phyloP scores from a whole-genome alignment of 1,140 invertebrate genomes.

The Drosophila repleta region DNA sequence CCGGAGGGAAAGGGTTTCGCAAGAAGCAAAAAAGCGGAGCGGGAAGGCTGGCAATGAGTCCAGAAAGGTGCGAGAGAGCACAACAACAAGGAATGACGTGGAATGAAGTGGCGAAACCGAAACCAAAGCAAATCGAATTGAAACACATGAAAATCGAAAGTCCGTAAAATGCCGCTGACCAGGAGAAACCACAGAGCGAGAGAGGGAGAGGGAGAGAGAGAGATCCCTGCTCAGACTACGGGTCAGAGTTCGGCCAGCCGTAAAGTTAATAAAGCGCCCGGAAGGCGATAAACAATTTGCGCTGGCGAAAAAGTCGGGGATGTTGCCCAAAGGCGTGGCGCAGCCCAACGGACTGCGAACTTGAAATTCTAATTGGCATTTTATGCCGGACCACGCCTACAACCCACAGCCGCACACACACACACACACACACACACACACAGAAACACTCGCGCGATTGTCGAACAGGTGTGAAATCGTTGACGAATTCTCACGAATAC shows the following conservation, averaged over 20 bases:
- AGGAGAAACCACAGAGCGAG: neutral
- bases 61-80: constrained; percentile 2
- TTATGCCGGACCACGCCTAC: constrained; percentile 59
- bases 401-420: neutral
- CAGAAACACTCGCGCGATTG: neutral
- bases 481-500: constrained; percentile 81
- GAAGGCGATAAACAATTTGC: constrained; percentile 75
- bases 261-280: constrained; percentile 77
- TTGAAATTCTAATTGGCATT: constrained; percentile 82
- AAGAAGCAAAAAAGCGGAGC: neutral
- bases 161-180: constrained; percentile 21
- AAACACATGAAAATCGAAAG: constrained; percentile 71
- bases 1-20: constrained; percentile 6
- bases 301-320: constrained; percentile 47
- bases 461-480: constrained; percentile 78
- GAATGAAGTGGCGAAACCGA: constrained; percentile 18
- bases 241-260: constrained; percentile 43
- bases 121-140: constrained; percentile 47
- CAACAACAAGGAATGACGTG: constrained; percentile 8
- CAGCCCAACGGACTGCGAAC: constrained; percentile 63
- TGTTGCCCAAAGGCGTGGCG: constrained; percentile 14
- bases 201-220: constrained; percentile 7
- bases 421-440: neutral
- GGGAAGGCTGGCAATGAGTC: neutral
- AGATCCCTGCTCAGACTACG: constrained; percentile 3